phyloP scores from a whole-genome alignment of 1,140 invertebrate genomes.

The Drosophila ficusphila region DNA sequence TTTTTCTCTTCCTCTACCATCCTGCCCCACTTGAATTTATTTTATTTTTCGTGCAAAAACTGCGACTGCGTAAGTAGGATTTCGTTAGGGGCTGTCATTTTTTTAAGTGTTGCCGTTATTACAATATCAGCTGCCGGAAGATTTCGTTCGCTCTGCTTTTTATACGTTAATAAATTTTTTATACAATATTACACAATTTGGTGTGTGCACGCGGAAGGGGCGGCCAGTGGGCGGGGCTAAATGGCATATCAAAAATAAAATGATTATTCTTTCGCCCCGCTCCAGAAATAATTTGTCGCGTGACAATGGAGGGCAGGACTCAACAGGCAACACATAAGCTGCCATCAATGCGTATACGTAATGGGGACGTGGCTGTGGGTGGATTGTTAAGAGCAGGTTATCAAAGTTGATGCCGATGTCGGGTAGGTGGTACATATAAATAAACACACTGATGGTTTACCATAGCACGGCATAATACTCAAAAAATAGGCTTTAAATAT shows the following conservation, averaged over 20 bases:
- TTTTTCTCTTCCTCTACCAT: constrained; percentile 21
- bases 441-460: constrained; percentile 14
- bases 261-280: constrained; percentile 56
- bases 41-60: constrained; percentile 30
- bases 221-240: constrained; percentile 30
- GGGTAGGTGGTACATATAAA: constrained; percentile 22
- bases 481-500: constrained; percentile 13
- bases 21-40: constrained; percentile 16
- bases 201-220: constrained; percentile 3
- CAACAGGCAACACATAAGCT: constrained; percentile 59
- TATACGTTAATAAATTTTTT: constrained; percentile 78
- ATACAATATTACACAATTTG: constrained; percentile 79
- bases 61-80: neutral
- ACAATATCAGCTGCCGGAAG: constrained; percentile 76
- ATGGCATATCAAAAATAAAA: constrained; percentile 78
- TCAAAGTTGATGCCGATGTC: constrained; percentile 24
- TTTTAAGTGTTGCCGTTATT: constrained; percentile 78
- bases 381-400: constrained; percentile 1
- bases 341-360: constrained; percentile 52
- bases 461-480: constrained; percentile 9
- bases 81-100: constrained; percentile 47
- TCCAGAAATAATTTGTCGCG: constrained; percentile 73
- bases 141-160: constrained; percentile 57
- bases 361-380: constrained; percentile 4
- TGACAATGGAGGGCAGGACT: constrained; percentile 51